Evolutionary conservation across 37 sponge, comb jelly and placozoan species (phyloP).

Genomic region (Eunapius fragilis): DNA sequence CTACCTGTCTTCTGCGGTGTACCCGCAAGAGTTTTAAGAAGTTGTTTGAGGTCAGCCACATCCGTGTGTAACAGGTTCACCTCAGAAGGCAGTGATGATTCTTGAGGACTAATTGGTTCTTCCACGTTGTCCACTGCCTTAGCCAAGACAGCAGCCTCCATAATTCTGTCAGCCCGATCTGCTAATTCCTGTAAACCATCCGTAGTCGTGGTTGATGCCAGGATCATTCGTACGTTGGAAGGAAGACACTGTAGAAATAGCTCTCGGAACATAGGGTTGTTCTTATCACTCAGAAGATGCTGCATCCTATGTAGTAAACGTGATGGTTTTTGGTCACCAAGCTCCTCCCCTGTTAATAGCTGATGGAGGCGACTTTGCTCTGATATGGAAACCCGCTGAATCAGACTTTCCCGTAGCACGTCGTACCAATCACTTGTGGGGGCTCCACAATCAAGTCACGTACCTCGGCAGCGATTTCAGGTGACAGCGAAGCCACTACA

Average conservation of each 20-base stretch:
- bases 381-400: slow-evolving; percentile 1
- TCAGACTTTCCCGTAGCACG: too few species aligned
- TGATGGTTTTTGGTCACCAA: slow-evolving; percentile 27
- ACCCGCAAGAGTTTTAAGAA: too few species aligned
- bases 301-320: slow-evolving; percentile 24
- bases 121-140: too few species aligned
- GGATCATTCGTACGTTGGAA: slow-evolving; percentile 23
- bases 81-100: too few species aligned
- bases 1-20: background rate
- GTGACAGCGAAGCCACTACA: too few species aligned
- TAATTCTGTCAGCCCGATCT: slow-evolving; percentile 11
- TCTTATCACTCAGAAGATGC: slow-evolving; percentile 17
- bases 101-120: too few species aligned
- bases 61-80: too few species aligned
- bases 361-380: slow-evolving; percentile 16
- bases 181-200: slow-evolving; percentile 17
- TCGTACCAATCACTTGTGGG: slow-evolving; percentile 4
- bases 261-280: slow-evolving; percentile 7
- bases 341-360: slow-evolving; percentile 18
- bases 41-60: too few species aligned
- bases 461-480: too few species aligned
- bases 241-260: slow-evolving; percentile 31
- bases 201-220: background rate
- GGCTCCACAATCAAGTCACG: slow-evolving; percentile 24
- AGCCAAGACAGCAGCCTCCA: slow-evolving; percentile 8